A percentile compares a stretch with the other conserved stretches of the same genome.
Conservation (phyloP, 2,113 vertebrate genomes). For the Notarius quadriscutis region DNA sequence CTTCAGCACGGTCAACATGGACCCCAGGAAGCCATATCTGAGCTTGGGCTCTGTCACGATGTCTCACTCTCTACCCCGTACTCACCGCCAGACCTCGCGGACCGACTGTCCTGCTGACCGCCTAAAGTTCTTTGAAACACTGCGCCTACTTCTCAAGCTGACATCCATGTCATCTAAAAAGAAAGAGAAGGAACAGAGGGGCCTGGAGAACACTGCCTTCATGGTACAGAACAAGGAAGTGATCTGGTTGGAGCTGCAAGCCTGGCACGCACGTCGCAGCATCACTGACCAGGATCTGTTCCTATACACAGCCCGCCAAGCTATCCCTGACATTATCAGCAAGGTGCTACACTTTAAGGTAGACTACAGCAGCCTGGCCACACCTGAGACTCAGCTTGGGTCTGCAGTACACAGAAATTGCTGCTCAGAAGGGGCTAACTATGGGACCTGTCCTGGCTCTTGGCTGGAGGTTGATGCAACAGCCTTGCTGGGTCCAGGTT, state of each 20-base stretch:
- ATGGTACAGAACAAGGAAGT: slow-evolving; percentile 95
- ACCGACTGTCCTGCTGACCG: slow-evolving; percentile 95
- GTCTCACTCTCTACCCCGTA: slow-evolving; percentile 84
- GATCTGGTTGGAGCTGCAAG: slow-evolving; percentile 97
- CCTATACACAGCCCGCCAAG: slow-evolving; percentile 94
- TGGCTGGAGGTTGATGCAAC: slow-evolving; percentile 64
- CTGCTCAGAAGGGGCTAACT: slow-evolving; percentile 70
- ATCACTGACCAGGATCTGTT: slow-evolving; percentile 92
- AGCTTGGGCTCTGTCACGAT: slow-evolving; percentile 92
- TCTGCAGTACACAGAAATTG: slow-evolving; percentile 16
- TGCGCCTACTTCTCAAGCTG: slow-evolving; percentile 94
- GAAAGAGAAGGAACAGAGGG: slow-evolving; percentile 97
- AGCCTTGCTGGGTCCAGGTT: slow-evolving; percentile 69
- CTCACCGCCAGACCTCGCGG: slow-evolving; percentile 93
- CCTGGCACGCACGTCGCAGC: slow-evolving; percentile 94
- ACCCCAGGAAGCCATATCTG: slow-evolving; percentile 96
- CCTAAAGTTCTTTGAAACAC: slow-evolving; percentile 96
- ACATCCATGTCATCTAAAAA: slow-evolving; percentile 99
- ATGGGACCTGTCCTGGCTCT: slow-evolving; percentile 56
- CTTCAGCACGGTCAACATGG: slow-evolving; percentile 82
- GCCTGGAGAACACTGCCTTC: slow-evolving; percentile 87
- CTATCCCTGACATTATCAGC: slow-evolving; percentile 96
- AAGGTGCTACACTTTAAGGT: slow-evolving; percentile 96
- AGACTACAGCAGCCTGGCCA: slow-evolving; percentile 79
- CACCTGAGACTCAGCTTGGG: slow-evolving; percentile 55